Evolutionary conservation across 2,113 vertebrate species (phyloP).

Genomic region (Hippoglossus stenolepis): DNA sequence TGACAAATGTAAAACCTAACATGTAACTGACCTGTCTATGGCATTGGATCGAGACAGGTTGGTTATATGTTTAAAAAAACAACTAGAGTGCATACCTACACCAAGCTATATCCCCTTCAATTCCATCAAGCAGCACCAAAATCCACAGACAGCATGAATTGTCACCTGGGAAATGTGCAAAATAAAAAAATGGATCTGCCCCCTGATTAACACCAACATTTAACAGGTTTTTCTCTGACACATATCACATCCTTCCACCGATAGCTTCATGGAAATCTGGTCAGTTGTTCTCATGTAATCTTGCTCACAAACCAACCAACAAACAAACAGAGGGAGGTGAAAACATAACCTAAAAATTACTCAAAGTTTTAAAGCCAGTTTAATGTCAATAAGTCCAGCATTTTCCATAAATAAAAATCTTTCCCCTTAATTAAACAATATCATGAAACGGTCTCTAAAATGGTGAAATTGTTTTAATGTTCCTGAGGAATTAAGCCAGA

Average conservation of each 20-base stretch:
- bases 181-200: too few species aligned
- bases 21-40: background rate
- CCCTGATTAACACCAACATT: too few species aligned
- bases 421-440: slow-evolving; percentile 3
- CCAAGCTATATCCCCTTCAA: too few species aligned
- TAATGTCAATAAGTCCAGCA: background rate
- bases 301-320: background rate
- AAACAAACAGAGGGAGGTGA: background rate
- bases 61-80: too few species aligned
- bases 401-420: slow-evolving; percentile 13
- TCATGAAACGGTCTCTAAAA: background rate
- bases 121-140: too few species aligned
- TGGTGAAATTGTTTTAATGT: background rate
- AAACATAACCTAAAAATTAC: background rate
- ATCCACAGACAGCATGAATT: too few species aligned
- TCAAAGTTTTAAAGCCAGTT: background rate
- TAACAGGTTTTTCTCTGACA: too few species aligned
- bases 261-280: too few species aligned
- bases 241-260: too few species aligned
- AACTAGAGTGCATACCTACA: too few species aligned
- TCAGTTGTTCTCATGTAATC: too few species aligned
- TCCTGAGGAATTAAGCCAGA: slow-evolving; percentile 7
- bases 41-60: background rate
- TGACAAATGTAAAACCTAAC: background rate
- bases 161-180: too few species aligned